Conservation (phyloP, 2,113 vertebrate species). For the Tautogolabrus adspersus region DNA sequence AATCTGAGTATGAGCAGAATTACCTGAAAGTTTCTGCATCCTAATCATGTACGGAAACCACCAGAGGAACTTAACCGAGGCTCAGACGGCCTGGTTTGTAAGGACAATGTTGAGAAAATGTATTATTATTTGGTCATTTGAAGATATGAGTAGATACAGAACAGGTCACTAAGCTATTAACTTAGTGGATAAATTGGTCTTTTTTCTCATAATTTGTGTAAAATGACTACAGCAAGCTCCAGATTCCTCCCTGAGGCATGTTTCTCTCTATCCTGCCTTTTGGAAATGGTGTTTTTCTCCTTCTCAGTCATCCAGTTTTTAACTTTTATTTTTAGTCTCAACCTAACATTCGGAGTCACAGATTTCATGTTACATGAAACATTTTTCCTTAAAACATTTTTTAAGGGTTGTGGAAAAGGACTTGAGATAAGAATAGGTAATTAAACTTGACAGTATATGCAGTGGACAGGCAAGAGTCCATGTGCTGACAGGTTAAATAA, state of each 20-base stretch:
- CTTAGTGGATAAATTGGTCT: background rate
- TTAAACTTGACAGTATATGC: slow-evolving; percentile 5
- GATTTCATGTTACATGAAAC: background rate
- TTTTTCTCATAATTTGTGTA: slow-evolving; percentile 34
- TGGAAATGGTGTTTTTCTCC: background rate
- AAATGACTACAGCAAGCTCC: slow-evolving; percentile 12
- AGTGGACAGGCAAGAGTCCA: background rate
- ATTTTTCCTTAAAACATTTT: background rate
- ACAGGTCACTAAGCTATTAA: slow-evolving; percentile 2
- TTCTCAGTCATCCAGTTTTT: slow-evolving; percentile 1
- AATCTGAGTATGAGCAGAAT: slow-evolving; percentile 6
- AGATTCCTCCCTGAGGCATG: slow-evolving; percentile 10
- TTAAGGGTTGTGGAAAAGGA: slow-evolving; percentile 1
- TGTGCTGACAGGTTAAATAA: slow-evolving; percentile 23
- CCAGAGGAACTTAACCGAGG: background rate
- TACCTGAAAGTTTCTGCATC: slow-evolving; percentile 17
- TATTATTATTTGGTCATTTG: slow-evolving; percentile 18
- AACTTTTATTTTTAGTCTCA: slow-evolving; percentile 4
- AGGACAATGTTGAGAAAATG: background rate
- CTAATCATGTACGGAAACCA: background rate
- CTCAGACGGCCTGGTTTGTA: background rate
- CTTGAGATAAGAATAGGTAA: slow-evolving; percentile 3
- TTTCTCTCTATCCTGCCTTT: background rate
- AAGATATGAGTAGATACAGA: slow-evolving; percentile 12
- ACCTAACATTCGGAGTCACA: slow-evolving; percentile 2